Base-by-base conservation (phyloP, 2,888 invertebrate species). In the Gnatocerus cornutus region DNA sequence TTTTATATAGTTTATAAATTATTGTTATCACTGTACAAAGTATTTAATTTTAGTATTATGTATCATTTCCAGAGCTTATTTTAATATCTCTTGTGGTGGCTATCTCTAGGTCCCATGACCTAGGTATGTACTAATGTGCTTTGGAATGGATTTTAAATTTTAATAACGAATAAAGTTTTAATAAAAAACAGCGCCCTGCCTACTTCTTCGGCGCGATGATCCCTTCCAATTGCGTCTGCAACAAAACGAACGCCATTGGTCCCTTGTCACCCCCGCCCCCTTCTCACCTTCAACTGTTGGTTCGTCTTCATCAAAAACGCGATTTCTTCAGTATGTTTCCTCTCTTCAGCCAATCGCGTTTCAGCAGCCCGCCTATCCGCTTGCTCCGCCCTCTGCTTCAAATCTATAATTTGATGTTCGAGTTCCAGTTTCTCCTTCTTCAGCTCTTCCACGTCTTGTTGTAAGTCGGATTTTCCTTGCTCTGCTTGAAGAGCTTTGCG, bases 401-500 rank as follows among this genome's bases (percentile, higher is more conserved):
- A 78, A 73, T 90, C 90, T 50, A 86, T 83, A 65, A 90, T 87
- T 73, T 89, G 88, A 74, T 89, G 89, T 77, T 92, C 91, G 33
- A 92, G 83, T 6, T 90, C 88, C 0, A 87, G 84, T 69, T 93
- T 92, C 76, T 93, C 91, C 0, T 85, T 81, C 81, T 90, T 90
- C 66, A 96, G 84, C 59, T 89, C 88, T 52, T 92, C 91, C 0
- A 95, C 93, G 81, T 91, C 89, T 58, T 91, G 90, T 80, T 93
- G 90, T 37, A 94, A 86, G 83, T 94, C 92, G 69, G 93, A 92
- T 82, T 96, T 96, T 12, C 95, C 94, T 87, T 95, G 94, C 82
- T 96, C 96, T 0, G 95, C 93, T 89, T 96, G 95, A 65, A 99
- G 86, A n/a, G 98, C 97, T 87, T 99, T 99, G 71, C 98, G 90